Conservation (phyloP, 2,888 invertebrate genomes). For the Caenorhabditis panamensis region DNA sequence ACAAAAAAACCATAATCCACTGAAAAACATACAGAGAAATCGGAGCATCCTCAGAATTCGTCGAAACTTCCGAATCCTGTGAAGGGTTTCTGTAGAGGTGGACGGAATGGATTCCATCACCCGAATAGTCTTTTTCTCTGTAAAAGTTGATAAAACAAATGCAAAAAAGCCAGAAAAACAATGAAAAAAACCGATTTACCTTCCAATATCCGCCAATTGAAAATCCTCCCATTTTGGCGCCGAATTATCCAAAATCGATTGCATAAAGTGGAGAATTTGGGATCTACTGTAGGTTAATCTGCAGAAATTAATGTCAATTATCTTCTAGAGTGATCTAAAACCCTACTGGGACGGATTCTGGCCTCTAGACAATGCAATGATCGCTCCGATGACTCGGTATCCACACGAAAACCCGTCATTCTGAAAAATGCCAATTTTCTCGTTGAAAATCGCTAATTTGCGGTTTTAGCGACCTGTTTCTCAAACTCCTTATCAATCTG, state of each 20-base stretch:
- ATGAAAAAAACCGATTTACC: not conserved
- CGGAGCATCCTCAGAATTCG: too few species aligned
- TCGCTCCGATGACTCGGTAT: conserved; percentile 8
- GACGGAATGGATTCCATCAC: not conserved
- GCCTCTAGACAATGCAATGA: conserved; percentile 6
- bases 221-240: not conserved
- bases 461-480: not conserved
- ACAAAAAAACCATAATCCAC: too few species aligned
- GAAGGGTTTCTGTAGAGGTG: too few species aligned
- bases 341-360: not conserved
- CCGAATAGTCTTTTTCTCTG: not conserved
- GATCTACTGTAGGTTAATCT: not conserved
- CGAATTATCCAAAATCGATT: not conserved
- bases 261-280: not conserved
- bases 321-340: too few species aligned
- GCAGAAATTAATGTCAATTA: not conserved
- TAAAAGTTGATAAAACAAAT: not conserved
- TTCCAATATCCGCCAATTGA: not conserved
- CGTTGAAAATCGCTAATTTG: not conserved
- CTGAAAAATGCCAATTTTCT: not conserved
- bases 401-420: conserved; percentile 10
- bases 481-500: not conserved
- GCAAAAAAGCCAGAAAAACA: too few species aligned
- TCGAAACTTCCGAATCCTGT: too few species aligned
- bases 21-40: too few species aligned